Evolutionary conservation across 2,888 invertebrate genomes (phyloP), one percentile per base, ranked within the genome.

Genomic region (Crocallis elinguaria): DNA sequence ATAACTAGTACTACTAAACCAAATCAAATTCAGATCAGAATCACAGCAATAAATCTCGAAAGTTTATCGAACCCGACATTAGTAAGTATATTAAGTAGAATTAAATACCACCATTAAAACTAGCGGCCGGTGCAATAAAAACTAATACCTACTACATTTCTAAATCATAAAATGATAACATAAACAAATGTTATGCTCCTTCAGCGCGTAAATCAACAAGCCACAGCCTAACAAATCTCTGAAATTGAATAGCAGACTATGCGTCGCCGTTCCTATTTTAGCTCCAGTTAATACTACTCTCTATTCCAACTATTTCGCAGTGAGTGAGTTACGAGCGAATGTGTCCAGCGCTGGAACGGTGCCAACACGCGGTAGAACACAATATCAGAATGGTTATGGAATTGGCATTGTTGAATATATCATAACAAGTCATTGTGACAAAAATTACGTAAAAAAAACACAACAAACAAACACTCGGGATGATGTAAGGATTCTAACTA

Each of bases 231-330:
- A 54, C 43, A 52, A 46, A 46, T 52, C 37, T 49, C 25, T 43
- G 9, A 44, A 54, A 48, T 43, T 38, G 38, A 35, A 53, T 53
- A 37, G 67, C 73, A 88, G 88, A 88, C 88, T 77, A 73, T 66
- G 35, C 66, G 88, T 78, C 88, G 86, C 86, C 86, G 62, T 42
- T 74, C 76, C 80, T 71, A 75, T 84, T 84, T 82, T 87, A 87
- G 82, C 69, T 43, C 46, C 62, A 77, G 77, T 79, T 81, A 77
- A 80, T 81, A 80, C 81, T 79, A 73, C 73, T 68, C 73, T 82
- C 79, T 83, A 79, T 80, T 70, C 57, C 69, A 61, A 62, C 77
- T 82, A 86, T 86, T 83, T 82, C 75, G 79, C 83, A 79, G 74
- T 69, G 80, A 85, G 83, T 84, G 84, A 86, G 82, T 80, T 84